These are phyloP conservation scores for Maccullochella peelii DNA, from an alignment of 2,113 vertebrate species.

Conservation along the genomic window DNA sequence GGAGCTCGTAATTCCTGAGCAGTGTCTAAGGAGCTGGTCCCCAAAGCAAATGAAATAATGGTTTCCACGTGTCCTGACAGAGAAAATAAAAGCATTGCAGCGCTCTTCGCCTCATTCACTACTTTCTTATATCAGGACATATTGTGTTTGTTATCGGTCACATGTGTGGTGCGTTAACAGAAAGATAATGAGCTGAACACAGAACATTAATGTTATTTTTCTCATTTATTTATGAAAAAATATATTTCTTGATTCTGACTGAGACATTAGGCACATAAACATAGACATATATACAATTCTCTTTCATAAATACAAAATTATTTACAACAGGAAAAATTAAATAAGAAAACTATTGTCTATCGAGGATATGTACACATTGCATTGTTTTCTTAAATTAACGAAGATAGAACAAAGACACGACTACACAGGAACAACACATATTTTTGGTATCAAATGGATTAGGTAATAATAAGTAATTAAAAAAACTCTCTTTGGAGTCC, in stretches of 20 bases:
- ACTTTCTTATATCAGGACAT: background rate
- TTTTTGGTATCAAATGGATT: conserved; percentile 80
- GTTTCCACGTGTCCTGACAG: background rate
- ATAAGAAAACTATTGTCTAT: conserved; percentile 74
- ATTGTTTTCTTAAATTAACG: conserved; percentile 83
- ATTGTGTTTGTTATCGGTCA: background rate
- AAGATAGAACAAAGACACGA: conserved; percentile 59
- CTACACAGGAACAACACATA: conserved; percentile 61
- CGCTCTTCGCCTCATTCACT: background rate
- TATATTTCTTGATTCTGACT: conserved; percentile 79
- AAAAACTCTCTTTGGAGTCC: conserved; percentile 44
- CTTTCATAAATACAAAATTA: conserved; percentile 85
- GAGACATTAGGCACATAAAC: conserved; percentile 70
- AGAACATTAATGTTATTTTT: conserved; percentile 59
- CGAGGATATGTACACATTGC: conserved; percentile 81
- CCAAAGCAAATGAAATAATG: background rate
- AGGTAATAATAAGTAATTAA: background rate
- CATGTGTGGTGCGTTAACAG: background rate
- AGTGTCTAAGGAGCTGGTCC: no score
- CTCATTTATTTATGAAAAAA: conserved; percentile 86
- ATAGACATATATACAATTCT: conserved; percentile 84
- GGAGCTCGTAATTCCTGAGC: background rate
- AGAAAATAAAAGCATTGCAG: no score
- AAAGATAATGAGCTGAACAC: background rate
- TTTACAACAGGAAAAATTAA: conserved; percentile 82